A percentile compares a stretch with the other conserved stretches of the same genome.
Evolutionary conservation across 2,888 invertebrate species (phyloP).

Genomic region (Ennomos quercinarius): DNA sequence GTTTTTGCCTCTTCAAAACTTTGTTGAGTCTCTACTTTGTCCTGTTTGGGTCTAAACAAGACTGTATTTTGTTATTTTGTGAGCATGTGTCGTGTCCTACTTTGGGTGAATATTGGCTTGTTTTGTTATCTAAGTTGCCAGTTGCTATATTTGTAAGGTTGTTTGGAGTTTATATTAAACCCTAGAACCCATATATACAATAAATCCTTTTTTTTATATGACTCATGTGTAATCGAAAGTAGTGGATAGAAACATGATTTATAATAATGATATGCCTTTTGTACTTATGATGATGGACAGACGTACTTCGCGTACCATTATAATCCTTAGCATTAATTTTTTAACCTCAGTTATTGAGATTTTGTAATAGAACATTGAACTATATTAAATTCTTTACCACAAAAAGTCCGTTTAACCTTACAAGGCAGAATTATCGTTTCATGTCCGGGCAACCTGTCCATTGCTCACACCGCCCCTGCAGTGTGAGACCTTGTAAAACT

Average conservation of each 20-base stretch:
- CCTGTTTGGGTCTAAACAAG: constrained; percentile 32
- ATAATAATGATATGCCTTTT: no score
- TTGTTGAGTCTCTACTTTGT: constrained; percentile 28
- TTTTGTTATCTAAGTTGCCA: constrained; percentile 18
- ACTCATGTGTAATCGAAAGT: no score
- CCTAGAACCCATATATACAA: neutral
- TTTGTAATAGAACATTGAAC: no score
- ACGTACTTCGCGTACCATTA: neutral
- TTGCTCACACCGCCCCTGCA: constrained; percentile 15
- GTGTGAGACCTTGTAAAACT: constrained; percentile 18
- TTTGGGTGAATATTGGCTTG: constrained; percentile 24
- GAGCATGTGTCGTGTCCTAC: constrained; percentile 20
- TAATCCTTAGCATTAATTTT: no score
- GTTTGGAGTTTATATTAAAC: neutral
- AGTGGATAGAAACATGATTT: no score
- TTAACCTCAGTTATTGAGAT: no score
- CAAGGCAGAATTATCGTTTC: constrained; percentile 11
- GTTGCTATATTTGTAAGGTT: constrained; percentile 5
- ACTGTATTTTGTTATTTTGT: constrained; percentile 27
- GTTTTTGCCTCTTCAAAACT: constrained; percentile 32
- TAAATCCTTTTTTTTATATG: no score
- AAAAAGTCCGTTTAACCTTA: neutral
- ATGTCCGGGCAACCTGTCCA: constrained; percentile 14
- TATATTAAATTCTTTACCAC: no score
- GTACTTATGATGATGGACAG: no score